Conservation (phyloP, 2,797 vertebrate species). For the Pseudocheirus occidentalis region DNA sequence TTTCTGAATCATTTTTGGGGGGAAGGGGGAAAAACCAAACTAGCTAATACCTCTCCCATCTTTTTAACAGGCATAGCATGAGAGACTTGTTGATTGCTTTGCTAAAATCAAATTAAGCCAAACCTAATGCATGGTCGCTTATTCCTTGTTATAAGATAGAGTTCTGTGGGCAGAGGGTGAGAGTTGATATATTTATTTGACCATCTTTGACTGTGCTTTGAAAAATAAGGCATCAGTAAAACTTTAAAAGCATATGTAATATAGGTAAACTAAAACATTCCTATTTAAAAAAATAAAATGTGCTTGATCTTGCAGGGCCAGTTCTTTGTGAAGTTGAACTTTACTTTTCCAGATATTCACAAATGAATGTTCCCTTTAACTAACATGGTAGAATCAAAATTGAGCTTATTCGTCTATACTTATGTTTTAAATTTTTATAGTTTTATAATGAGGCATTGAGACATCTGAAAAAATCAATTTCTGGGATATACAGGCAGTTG, state of each 20-base stretch:
- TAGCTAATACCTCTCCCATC: not conserved
- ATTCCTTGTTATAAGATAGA: not conserved
- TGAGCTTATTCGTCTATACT: not conserved
- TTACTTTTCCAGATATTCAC: not conserved
- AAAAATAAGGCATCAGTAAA: not conserved
- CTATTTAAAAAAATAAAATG: not conserved
- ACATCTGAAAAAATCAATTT: not conserved
- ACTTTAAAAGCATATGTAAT: not conserved
- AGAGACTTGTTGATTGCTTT: not conserved
- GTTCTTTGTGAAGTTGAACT: not conserved
- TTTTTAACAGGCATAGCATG: not conserved
- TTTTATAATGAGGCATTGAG: slow-evolving; percentile 9
- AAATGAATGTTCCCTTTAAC: not conserved
- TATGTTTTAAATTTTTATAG: not conserved
- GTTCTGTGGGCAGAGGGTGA: not conserved
- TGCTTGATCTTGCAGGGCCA: not conserved
- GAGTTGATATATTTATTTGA: not conserved
- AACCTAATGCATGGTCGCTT: not conserved
- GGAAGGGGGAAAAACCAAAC: not conserved
- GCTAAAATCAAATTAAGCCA: not conserved
- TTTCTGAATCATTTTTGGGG: not conserved
- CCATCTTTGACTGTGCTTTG: not conserved
- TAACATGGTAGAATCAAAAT: not conserved
- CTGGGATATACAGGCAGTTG: not conserved
- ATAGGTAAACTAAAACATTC: not conserved